These are phyloP conservation scores for Seriola quinqueradiata DNA, from an alignment of 2,113 vertebrate genomes.

Conservation along the genomic window DNA sequence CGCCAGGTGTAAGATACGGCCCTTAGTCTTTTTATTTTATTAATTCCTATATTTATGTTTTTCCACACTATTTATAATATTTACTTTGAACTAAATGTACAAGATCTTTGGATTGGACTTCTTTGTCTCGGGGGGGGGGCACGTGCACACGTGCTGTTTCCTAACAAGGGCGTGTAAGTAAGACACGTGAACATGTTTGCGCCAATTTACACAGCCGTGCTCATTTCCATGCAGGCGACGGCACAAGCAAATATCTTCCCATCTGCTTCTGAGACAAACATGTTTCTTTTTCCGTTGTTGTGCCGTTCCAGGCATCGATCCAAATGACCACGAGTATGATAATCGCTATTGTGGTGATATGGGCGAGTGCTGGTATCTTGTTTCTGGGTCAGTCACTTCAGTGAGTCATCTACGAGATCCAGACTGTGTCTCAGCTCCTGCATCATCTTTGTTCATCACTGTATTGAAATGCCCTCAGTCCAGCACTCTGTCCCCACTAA, in stretches of 20 bases:
- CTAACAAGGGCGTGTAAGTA: background rate
- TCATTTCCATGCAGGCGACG: background rate
- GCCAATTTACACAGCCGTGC: background rate
- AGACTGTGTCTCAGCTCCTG: constrained; percentile 5
- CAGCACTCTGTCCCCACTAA: background rate
- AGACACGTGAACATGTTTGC: background rate
- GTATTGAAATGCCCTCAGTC: background rate
- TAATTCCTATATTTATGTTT: no score
- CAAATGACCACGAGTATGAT: constrained; percentile 1
- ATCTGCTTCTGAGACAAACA: constrained; percentile 29
- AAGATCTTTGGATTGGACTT: background rate
- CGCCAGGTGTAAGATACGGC: no score
- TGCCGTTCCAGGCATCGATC: background rate
- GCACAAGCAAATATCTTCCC: background rate
- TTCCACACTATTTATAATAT: no score
- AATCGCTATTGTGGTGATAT: background rate
- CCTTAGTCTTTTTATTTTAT: no score
- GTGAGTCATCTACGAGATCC: constrained; percentile 38
- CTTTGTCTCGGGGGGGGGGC: background rate
- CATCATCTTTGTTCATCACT: background rate
- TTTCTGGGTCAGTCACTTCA: constrained; percentile 49
- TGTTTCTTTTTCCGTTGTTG: constrained; percentile 2
- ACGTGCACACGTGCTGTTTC: background rate
- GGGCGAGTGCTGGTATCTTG: background rate
- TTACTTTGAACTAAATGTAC: no score